Evolutionary conservation across 2,113 vertebrate species (phyloP).

Genomic region (Tor tambroides): DNA sequence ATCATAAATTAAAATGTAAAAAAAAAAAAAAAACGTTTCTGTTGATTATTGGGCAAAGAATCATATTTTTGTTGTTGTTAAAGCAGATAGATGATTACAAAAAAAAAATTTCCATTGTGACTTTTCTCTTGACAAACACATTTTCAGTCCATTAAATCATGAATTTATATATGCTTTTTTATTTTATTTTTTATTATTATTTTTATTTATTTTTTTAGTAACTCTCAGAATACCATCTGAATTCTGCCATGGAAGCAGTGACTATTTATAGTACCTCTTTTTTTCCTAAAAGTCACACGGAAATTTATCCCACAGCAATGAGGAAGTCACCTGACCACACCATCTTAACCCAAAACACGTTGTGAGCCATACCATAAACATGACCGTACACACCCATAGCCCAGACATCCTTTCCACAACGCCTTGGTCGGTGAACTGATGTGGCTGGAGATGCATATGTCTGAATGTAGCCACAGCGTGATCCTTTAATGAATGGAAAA

Average conservation of each 20-base stretch:
- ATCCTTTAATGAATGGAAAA: conserved; percentile 44
- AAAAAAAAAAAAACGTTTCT: too few species aligned
- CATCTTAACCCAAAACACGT: conserved; percentile 25
- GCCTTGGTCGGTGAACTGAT: conserved; percentile 51
- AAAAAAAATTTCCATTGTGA: too few species aligned
- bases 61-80: background rate
- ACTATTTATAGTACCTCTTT: conserved; percentile 13
- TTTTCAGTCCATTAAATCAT: too few species aligned
- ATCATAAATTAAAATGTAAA: background rate
- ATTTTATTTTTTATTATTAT: too few species aligned
- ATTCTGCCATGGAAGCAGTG: background rate
- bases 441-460: conserved; percentile 60
- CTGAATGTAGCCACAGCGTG: conserved; percentile 54
- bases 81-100: background rate
- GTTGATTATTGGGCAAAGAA: background rate
- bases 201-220: background rate
- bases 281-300: background rate
- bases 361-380: conserved; percentile 17
- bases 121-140: too few species aligned
- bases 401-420: conserved; percentile 24
- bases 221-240: background rate
- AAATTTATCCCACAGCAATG: conserved; percentile 30
- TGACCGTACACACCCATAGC: conserved; percentile 9
- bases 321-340: conserved; percentile 33
- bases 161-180: too few species aligned